Evolutionary conservation across 1,140 invertebrate species (phyloP), one percentile per base, ranked within the genome.

Genomic region (Paramacrobiotus metropolitanus): DNA sequence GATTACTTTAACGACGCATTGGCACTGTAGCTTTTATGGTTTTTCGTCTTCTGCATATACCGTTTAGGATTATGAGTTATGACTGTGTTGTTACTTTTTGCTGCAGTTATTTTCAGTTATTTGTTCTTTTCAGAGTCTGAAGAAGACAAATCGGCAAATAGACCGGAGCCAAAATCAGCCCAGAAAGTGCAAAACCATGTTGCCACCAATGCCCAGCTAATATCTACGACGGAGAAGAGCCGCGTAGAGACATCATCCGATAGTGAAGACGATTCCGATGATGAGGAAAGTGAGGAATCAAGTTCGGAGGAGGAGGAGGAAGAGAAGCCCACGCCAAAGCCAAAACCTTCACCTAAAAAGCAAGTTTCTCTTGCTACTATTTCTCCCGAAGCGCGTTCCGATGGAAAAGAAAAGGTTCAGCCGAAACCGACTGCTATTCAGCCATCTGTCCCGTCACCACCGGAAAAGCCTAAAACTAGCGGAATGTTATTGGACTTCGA

Each of bases 401-500:
- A 59, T 28, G 30, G 60, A 60, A 62, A 21, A 9, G 21, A 63
- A 29, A 61, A 15, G 65, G 61, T 61, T 59, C 34, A 20, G 59
- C 62, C 28, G 61, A 34, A 62, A 59, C 60, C 18, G 29, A 62
- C 2, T 59, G 21, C 59, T 44, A 9, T 21, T 9, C 9, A 9
- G 9, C 4, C 55, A 9, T 9, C 21, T 48, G 60, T 21, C 9
- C 40, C 24, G 60, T 9, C 9, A 20, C 60, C 29, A 60, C 9
- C 24, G 40, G 64, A 61, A 59, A 62, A 64, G 21, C 30, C 66
- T 24, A 60, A 77, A 62, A 84, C 84, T 73, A 74, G 86, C 61
- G 86, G 91, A 74, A 73, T 92, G 30, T 73, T 93, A 18, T 70
- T 93, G 28, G 87, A 91, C 69, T 76, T 92, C 45, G 83, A 83